Evolutionary conservation across 92 coral and sea anemone genomes (phyloP).

Genomic region (Actinernus sp.): DNA sequence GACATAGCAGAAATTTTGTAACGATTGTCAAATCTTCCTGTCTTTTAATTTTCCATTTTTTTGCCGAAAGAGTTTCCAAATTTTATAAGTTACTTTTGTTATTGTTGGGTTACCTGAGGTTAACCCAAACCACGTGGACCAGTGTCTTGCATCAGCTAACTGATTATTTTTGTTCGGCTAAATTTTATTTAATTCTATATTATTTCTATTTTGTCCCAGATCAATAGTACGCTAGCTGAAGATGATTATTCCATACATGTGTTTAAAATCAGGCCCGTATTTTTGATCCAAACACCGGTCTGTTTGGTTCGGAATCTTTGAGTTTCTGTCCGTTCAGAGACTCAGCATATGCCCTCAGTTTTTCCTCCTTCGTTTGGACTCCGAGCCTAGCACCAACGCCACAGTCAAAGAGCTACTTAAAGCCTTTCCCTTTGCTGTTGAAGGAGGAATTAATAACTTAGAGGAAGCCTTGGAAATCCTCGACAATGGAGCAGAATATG

Average conservation of each 20-base stretch:
- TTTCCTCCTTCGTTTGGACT: constrained; percentile 12
- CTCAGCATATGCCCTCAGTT: constrained; percentile 33
- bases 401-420: constrained; percentile 13
- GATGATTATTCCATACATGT: constrained; percentile 34
- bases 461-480: constrained; percentile 30
- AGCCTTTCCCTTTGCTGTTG: constrained; percentile 7
- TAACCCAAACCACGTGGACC: too few relatives aligned
- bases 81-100: too few relatives aligned
- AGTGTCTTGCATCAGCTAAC: too few relatives aligned
- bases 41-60: too few relatives aligned
- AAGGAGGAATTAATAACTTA: neutral
- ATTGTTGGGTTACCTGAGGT: too few relatives aligned
- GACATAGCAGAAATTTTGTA: too few relatives aligned
- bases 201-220: too few relatives aligned
- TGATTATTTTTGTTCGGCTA: too few relatives aligned
- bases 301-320: constrained; percentile 8
- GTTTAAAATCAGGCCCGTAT: constrained; percentile 19
- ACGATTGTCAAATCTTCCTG: too few relatives aligned
- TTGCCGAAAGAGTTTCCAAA: too few relatives aligned
- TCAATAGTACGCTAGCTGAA: too few relatives aligned
- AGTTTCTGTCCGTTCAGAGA: neutral
- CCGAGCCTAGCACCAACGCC: constrained; percentile 7
- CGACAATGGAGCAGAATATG: constrained; percentile 15
- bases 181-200: too few relatives aligned
- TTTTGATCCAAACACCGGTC: constrained; percentile 12